phyloP scores from a whole-genome alignment of 2,888 invertebrate genomes.

The Proisotoma minuta region DNA sequence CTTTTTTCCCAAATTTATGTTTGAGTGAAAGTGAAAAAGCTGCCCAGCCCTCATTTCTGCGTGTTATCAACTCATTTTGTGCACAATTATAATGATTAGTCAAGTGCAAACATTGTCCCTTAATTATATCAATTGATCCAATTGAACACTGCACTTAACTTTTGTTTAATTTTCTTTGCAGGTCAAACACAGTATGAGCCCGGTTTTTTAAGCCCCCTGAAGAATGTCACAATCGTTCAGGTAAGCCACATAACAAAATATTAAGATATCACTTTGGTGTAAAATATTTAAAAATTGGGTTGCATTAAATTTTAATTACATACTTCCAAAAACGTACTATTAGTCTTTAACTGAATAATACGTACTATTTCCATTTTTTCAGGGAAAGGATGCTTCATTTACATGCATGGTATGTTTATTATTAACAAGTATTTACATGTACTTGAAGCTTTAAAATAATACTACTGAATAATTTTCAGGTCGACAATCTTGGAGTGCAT shows the following conservation, averaged over 20 bases:
- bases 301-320: no score
- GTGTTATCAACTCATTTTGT: no score
- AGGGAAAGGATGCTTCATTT: conserved; percentile 47
- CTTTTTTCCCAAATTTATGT: no score
- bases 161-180: conserved; percentile 15
- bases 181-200: conserved; percentile 60
- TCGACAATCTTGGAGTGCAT: conserved; percentile 44
- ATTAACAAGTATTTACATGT: neutral
- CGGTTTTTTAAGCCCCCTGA: conserved; percentile 71
- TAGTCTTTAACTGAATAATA: neutral
- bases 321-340: neutral
- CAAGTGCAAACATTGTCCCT: no score
- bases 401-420: conserved; percentile 40
- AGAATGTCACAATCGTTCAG: conserved; percentile 72
- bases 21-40: no score
- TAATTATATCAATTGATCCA: no score
- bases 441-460: no score
- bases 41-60: no score
- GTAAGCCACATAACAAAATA: conserved; percentile 12
- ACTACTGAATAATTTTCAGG: no score
- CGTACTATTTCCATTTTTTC: conserved; percentile 11
- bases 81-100: no score
- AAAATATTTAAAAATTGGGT: no score
- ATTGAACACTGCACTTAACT: no score
- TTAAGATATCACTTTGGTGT: neutral